Conservation (phyloP, 2,113 vertebrate species). For the Oreocharis arfaki region DNA sequence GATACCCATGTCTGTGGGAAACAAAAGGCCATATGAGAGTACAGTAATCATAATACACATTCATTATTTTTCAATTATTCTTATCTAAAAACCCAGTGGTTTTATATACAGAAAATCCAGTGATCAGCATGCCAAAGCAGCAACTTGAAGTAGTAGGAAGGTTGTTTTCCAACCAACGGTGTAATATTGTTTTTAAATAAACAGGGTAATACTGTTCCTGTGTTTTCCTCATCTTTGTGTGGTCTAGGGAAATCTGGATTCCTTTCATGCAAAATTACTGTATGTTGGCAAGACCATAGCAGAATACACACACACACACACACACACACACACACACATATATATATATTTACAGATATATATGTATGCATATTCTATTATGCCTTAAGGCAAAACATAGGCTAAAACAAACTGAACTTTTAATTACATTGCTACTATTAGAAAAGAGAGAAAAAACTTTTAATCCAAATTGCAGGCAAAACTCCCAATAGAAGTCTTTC, state of each 20-base stretch:
- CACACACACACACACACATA: no score
- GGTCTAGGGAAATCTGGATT: background rate
- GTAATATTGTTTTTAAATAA: background rate
- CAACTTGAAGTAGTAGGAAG: background rate
- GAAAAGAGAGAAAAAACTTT: background rate
- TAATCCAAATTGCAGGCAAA: background rate
- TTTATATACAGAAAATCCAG: background rate
- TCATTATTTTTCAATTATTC: background rate
- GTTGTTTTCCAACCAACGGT: background rate
- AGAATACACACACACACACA: background rate
- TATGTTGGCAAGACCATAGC: background rate
- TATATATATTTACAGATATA: background rate
- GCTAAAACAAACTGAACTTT: background rate
- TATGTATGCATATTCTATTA: background rate
- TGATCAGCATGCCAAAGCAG: background rate
- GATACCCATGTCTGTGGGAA: conserved; percentile 76
- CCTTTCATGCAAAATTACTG: background rate
- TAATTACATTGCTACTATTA: background rate
- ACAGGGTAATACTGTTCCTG: background rate
- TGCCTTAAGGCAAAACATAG: background rate
- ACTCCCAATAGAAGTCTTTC: background rate
- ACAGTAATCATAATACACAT: background rate
- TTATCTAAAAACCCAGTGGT: background rate
- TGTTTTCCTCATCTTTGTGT: background rate
- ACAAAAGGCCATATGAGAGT: background rate